A percentile compares a stretch with the other conserved stretches of the same genome.
Conservation (phyloP, 2,797 vertebrate genomes). For the Acridotheres tristis region DNA sequence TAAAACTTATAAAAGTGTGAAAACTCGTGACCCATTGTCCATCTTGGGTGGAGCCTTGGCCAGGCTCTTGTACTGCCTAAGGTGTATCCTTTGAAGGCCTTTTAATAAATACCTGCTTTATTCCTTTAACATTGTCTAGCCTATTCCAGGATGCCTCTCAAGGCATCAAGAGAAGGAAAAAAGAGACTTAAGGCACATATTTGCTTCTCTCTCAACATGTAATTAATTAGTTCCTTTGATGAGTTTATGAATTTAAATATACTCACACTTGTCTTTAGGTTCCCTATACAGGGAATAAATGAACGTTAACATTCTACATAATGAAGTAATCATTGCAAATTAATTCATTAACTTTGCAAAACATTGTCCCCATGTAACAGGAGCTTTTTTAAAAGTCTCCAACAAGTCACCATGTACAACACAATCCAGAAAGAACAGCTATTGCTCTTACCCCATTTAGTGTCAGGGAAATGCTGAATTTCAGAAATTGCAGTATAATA, state of each 20-base stretch:
- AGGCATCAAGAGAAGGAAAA: background rate
- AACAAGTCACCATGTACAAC: background rate
- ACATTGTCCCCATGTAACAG: background rate
- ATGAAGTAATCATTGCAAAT: background rate
- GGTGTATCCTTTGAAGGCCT: background rate
- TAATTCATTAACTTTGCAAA: slow-evolving; percentile 18
- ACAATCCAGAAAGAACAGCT: background rate
- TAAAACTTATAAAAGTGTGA: background rate
- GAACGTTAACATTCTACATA: background rate
- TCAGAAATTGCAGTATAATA: background rate
- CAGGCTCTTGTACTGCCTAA: background rate
- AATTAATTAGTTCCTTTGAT: slow-evolving; percentile 32
- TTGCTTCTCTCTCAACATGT: background rate
- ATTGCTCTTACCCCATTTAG: background rate
- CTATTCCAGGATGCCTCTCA: background rate
- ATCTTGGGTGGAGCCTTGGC: background rate
- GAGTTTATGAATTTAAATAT: slow-evolving; percentile 31
- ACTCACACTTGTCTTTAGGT: slow-evolving; percentile 15
- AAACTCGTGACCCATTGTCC: rapidly evolving
- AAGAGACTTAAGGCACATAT: background rate
- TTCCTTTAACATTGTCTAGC: background rate
- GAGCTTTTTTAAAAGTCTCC: background rate
- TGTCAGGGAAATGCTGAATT: background rate
- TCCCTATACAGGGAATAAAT: background rate
- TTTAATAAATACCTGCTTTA: background rate